Evolutionary conservation across 2,113 vertebrate genomes (phyloP).

Genomic region (Varanus komodoensis): DNA sequence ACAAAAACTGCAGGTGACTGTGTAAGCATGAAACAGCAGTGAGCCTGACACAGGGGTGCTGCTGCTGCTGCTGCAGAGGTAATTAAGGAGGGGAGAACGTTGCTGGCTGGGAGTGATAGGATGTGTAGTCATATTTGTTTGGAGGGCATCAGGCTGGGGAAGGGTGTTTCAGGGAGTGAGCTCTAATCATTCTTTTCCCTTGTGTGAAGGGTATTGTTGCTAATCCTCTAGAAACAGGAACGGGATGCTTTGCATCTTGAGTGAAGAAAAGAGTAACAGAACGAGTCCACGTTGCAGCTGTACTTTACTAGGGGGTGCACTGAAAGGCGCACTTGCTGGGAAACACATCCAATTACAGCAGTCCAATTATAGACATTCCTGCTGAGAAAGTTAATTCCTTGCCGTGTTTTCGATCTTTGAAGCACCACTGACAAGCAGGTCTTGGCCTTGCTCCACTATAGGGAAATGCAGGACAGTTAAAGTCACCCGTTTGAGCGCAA

Average conservation of each 20-base stretch:
- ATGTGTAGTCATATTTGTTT: no score
- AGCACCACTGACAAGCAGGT: background rate
- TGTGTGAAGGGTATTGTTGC: background rate
- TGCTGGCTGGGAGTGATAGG: no score
- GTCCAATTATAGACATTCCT: conserved; percentile 18
- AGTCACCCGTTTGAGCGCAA: background rate
- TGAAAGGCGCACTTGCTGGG: background rate
- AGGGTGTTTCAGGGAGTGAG: background rate
- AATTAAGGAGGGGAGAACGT: no score
- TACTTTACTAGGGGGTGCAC: background rate
- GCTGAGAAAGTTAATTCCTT: conserved; percentile 9
- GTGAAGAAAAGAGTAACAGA: conserved; percentile 51
- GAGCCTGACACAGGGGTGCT: conserved; percentile 48
- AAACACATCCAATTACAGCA: conserved; percentile 40
- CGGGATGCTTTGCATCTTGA: conserved; percentile 14
- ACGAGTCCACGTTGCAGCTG: background rate
- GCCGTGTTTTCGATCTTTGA: conserved; percentile 1
- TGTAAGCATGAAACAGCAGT: conserved; percentile 65
- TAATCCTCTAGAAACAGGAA: background rate
- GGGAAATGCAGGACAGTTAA: background rate
- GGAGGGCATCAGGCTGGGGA: no score
- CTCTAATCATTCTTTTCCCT: background rate
- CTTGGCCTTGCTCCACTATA: background rate
- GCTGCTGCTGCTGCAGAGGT: background rate
- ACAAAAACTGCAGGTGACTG: conserved; percentile 74